Evolutionary conservation across 2,113 vertebrate genomes (phyloP).

Genomic region (Chiloscyllium plagiosum): DNA sequence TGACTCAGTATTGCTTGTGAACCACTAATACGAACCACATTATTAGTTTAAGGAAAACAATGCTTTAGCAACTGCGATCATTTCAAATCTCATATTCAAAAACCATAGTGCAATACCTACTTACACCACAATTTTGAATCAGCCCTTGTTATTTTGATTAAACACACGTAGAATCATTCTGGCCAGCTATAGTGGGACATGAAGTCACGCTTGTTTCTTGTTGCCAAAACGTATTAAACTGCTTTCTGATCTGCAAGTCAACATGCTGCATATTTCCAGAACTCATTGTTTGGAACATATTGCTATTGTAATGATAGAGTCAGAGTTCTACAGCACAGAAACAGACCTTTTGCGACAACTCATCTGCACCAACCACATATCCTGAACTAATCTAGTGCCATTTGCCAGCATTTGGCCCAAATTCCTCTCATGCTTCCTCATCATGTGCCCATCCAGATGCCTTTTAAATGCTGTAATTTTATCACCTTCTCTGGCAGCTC

Average conservation of each 20-base stretch:
- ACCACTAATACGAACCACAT: not conserved
- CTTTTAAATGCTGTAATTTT: too few species aligned
- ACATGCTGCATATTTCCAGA: not conserved
- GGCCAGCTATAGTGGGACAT: not conserved
- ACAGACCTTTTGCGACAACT: too few species aligned
- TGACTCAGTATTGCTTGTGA: not conserved
- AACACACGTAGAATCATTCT: not conserved
- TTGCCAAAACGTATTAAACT: not conserved
- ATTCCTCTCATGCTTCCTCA: too few species aligned
- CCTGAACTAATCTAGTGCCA: too few species aligned
- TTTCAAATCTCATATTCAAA: not conserved
- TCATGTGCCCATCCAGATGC: too few species aligned
- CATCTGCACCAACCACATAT: too few species aligned
- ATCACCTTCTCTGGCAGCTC: too few species aligned
- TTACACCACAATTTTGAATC: not conserved
- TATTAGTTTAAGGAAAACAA: not conserved
- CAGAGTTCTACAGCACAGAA: too few species aligned
- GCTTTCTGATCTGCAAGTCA: not conserved
- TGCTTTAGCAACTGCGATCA: not conserved
- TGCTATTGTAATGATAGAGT: not conserved
- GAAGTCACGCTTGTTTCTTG: not conserved
- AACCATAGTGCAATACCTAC: not conserved
- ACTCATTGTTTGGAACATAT: not conserved
- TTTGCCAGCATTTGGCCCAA: too few species aligned
- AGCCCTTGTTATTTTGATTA: not conserved